Evolutionary conservation across 2,113 vertebrate genomes (phyloP), one percentile per base, ranked within the genome.

Genomic region (Tretioscincus oriximinensis): DNA sequence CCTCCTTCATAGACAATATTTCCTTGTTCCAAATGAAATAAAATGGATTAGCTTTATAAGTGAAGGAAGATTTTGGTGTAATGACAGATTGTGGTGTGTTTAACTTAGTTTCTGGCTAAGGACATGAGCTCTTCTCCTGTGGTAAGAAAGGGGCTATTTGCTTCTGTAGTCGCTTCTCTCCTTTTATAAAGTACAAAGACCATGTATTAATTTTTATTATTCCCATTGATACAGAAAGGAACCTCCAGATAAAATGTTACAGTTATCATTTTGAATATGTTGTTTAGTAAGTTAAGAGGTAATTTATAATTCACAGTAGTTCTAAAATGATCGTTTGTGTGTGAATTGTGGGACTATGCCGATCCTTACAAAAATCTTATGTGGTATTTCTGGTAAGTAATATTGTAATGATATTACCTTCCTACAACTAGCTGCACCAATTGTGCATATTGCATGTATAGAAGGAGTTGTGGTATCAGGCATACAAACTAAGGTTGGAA

Each of bases 91-190:
- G 24, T 67, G 11, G 67, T 26, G 31, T 54, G 73, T 22, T 31
- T 78, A 54, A 67, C 65, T 77, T 77, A 68, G 67, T 77, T 77
- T 76, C 61, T 78, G 49, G 35, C 54, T 20, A 41, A 54, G 60
- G 21, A 21, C 47, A 54, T 73, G 18, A 73, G n/a, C 16, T 31
- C 31, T 10, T 74, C 4, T 31, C 54, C 73, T 54, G 54, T 31
- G 21, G 21, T 60, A 29, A 31, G 54, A 73, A 73, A 11, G 16
- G 49, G 8, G 54, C 20, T 54, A 2, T 7, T 49, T 73, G 5
- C 26, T 14, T 73, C 26, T 54, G 16, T 73, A 51, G 51, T 20
- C 18, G 49, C 18, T 74, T 51, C 51, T 74, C 20, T 24, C 69
- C 11, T 7, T 20, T 11, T 29, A 28, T 20, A 3, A 31, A 11